Evolutionary conservation across 1,140 invertebrate genomes (phyloP), one percentile per base, ranked within the genome.

Genomic region (Neotoxoptera formosana): DNA sequence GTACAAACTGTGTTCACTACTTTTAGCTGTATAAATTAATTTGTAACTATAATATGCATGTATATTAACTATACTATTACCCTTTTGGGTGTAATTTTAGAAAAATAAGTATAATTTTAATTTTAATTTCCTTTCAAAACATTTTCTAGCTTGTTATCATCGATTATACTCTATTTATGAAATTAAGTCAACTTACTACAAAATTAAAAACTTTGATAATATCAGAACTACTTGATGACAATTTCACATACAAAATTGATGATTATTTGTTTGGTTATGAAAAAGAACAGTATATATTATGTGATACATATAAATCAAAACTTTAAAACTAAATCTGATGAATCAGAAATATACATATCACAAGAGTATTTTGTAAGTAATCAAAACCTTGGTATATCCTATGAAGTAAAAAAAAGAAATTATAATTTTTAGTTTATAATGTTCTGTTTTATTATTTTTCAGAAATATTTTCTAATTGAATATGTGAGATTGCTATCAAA

Each of bases 341-440:
- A 91, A 47, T 9, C 76, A 47, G 90, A 91, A 36, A 25, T 91
- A 34, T 1, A 47, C 8, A 1, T 3, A n/a, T 34, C 23, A 34
- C 81, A 91, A n/a, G 30, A 45, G 23, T 1, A 20, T 45, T 91
- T 91, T 91, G 90, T 91, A 67, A 91, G 90, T 91, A 76, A 76
- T 51, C 25, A 67, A 90, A 47, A 76, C 21, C 4, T 17, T 76
- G n/a, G 4, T 3, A 67, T n/a, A 67, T 76, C 1, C 30, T 53
- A 56, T 56, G 0, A 53, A 89, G n/a, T 89, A 48, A 88, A 51
- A 20, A 34, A n/a, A n/a, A 30, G 41, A 41, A n/a, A 14, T 17
- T 48, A 51, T n/a, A 14, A 34, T 7, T 41, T 36, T 1, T 90
- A 30, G 48, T 89, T n/a, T 36, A 25, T 89, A 53, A 53, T 89